phyloP scores from a whole-genome alignment of 1,140 invertebrate genomes.

The Drosophila rhopaloa region DNA sequence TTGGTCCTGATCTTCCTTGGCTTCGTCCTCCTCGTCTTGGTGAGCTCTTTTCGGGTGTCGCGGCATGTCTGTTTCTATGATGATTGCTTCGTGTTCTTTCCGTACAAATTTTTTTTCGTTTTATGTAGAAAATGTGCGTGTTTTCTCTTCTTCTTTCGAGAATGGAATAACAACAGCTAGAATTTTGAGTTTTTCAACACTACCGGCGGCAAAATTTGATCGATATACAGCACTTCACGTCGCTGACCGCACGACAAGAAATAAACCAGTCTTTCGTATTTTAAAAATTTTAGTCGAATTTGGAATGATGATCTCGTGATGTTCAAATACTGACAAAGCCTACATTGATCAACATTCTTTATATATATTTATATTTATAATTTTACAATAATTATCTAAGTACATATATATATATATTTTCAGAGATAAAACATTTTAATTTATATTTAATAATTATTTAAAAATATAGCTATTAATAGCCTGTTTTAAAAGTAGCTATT shows the following conservation, averaged over 20 bases:
- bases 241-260: constrained; percentile 1
- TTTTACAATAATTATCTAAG: too few relatives aligned
- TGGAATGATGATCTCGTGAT: constrained; percentile 20
- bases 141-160: constrained; percentile 63
- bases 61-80: constrained; percentile 24
- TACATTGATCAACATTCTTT: not conserved
- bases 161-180: constrained; percentile 60
- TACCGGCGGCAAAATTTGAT: constrained; percentile 47
- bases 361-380: too few relatives aligned
- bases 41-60: constrained; percentile 37
- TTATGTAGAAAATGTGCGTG: constrained; percentile 72
- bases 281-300: constrained; percentile 22
- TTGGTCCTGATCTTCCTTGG: not conserved
- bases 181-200: constrained; percentile 73
- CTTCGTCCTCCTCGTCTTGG: not conserved
- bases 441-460: too few relatives aligned
- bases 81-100: constrained; percentile 12
- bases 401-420: too few relatives aligned
- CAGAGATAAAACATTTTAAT: too few relatives aligned
- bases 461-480: too few relatives aligned
- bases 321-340: not conserved
- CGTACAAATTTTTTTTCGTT: constrained; percentile 19
- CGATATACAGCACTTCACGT: constrained; percentile 25
- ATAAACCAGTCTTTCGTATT: constrained; percentile 15
- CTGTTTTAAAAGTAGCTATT: too few relatives aligned